Evolutionary conservation across 2,113 vertebrate species (phyloP), one percentile per base, ranked within the genome.

Genomic region (Albula goreensis): DNA sequence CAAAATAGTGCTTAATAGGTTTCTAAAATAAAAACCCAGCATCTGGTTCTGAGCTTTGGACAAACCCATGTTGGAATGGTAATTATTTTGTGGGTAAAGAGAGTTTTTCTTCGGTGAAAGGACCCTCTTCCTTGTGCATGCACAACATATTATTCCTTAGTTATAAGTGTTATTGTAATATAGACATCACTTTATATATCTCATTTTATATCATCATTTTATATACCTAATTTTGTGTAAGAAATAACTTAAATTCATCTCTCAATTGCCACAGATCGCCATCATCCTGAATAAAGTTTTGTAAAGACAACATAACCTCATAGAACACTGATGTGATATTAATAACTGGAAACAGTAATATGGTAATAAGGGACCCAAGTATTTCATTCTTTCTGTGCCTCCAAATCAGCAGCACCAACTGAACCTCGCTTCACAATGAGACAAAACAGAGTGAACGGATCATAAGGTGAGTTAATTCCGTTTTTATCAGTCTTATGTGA

Each of bases 1-100:
- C 13, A n/a, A 63, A 83, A 83, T 81, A 82, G 50, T 19, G 70
- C 66, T 52, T 82, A 86, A 86, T 77, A 51, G 80, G 82, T n/a
- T 53, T 83, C 50, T 82, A 86, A 74, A 78, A 63, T 82, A 83
- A 22, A 66, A 15, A 48, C 74, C 50, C 25, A 52, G 50, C 49
- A 82, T 82, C 82, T 41, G 49, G 19, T 70, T 70, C 19, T 70
- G 1, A 70, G 22, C 4, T 70, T 70, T 70, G 63, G 17, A 70
- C 3, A 70, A 70, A 60, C 13, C 13, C 22, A n/a, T n/a, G 60
- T 70, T 70, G 3, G 5, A 22, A n/a, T 70, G 3, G n/a, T 70
- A 17, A 70, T n/a, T 70, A 70, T 70, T n/a, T 17, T 60, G 4
- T 15, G 12, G 12, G 19, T n/a, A 22, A 17, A n/a, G 63, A 70